Base-by-base conservation (phyloP, 2,797 vertebrate genomes). In the Schizopygopsis pylzovi region DNA sequence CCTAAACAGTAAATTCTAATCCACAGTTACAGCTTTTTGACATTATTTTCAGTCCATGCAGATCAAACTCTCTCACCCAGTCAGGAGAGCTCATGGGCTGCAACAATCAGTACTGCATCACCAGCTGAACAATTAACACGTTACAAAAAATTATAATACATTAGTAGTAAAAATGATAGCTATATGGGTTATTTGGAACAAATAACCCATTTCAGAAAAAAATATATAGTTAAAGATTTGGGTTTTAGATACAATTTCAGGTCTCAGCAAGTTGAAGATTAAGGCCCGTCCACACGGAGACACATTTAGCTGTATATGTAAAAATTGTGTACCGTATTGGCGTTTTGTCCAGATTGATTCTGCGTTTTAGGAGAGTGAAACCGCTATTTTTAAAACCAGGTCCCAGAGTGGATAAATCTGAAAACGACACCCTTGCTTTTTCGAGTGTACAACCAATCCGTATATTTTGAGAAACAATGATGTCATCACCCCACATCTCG, bases 1-100 rank as follows among this genome's bases (percentile, higher is more conserved):
- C 84, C 89, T 88, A 88, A 65, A 78, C 78, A 20, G 79, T 90
- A 90, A 87, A 89, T 90, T 82, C 79, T 49, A 77, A 82, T 84
- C 79, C 39, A 43, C 52, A 72, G 84, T 79, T 71, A 77, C 73
- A 82, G 81, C 78, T 86, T 84, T 79, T 82, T 84, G 86, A 76
- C 80, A 88, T 70, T 39, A 49, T 56, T 85, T n/a, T 47, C 78
- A 70, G 70, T 16, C 54, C 4, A 28, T 45, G 70, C 73, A 54
- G 1, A 45, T 11, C 8, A 33, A 25, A 22, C 15, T 6, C 56
- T 52, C 47, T 52, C 56, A 16, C 0, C 52, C 68, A 80, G 78
- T 83, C 54, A 78, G 28, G 41, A 67, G n/a, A 77, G 77, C 43
- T 41, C 71, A 71, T n/a, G 28, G 43, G 6, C 68, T 20, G 28